These are phyloP conservation scores for Cremastinae sp. DNA, from an alignment of 2,888 invertebrate species.

Conservation along the genomic window DNA sequence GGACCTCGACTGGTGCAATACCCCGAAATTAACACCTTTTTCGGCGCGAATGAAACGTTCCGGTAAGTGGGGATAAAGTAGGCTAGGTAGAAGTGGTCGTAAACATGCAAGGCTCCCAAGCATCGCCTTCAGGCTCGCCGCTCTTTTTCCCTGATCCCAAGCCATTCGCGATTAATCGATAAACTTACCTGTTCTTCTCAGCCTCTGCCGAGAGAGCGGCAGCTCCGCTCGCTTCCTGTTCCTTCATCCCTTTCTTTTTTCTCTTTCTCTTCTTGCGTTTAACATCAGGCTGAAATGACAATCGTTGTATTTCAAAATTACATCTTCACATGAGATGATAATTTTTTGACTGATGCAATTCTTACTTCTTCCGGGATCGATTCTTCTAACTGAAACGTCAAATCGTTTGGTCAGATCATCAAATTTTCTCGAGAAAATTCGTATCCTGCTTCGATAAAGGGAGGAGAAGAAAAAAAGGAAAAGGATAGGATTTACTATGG, in stretches of 20 bases:
- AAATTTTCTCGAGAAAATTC: not conserved
- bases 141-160: not conserved
- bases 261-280: constrained; percentile 54
- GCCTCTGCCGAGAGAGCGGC: constrained; percentile 65
- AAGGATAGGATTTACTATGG: constrained; percentile 52
- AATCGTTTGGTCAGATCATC: constrained; percentile 9
- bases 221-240: constrained; percentile 63
- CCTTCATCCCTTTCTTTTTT: constrained; percentile 65
- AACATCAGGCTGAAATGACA: constrained; percentile 34
- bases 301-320: not conserved
- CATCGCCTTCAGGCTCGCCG: not conserved
- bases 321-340: not conserved
- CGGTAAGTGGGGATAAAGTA: constrained; percentile 60
- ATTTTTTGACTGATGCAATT: not conserved
- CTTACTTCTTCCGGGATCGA: constrained; percentile 55
- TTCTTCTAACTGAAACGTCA: constrained; percentile 56
- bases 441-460: not conserved
- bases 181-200: constrained; percentile 65
- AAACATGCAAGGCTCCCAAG: constrained; percentile 52
- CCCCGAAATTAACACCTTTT: constrained; percentile 59
- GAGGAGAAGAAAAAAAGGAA: constrained; percentile 1
- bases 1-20: constrained; percentile 53
- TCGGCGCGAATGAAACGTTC: constrained; percentile 40
- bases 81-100: constrained; percentile 58
- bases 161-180: not conserved